Conservation (phyloP, 2,888 invertebrate species). For the Baccha elongata region DNA sequence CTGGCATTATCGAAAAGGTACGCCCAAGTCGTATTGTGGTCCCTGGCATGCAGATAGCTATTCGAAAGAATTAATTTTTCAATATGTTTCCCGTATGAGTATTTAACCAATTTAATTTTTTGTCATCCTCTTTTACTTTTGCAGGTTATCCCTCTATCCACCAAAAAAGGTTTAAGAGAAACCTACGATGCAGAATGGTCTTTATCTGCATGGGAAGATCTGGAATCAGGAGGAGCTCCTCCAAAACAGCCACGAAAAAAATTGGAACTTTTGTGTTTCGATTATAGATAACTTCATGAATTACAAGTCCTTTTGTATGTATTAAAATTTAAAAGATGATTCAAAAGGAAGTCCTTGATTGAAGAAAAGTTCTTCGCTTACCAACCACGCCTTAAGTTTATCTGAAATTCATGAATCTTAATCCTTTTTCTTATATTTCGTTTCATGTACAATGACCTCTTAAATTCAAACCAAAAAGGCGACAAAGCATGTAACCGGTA, state of each 20-base stretch:
- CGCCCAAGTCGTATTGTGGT: constrained; percentile 44
- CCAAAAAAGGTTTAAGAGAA: background rate
- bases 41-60: constrained; percentile 4
- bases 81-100: constrained; percentile 47
- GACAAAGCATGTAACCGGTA: constrained; percentile 82
- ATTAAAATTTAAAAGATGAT: too few species aligned
- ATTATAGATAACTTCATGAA: too few species aligned
- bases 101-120: constrained; percentile 52
- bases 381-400: background rate
- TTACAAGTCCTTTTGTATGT: too few species aligned
- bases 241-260: too few species aligned
- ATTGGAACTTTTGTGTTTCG: too few species aligned
- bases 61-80: constrained; percentile 61
- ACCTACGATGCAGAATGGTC: background rate
- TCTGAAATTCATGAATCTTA: constrained; percentile 54
- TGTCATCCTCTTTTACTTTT: constrained; percentile 8
- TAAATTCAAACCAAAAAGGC: constrained; percentile 75
- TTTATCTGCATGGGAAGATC: constrained; percentile 47
- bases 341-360: too few species aligned
- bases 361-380: too few species aligned
- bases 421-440: constrained; percentile 26
- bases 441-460: constrained; percentile 50
- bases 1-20: constrained; percentile 28
- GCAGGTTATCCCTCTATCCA: background rate
- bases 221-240: constrained; percentile 1